Conservation (phyloP, 2,797 vertebrate genomes). For the Scarus forsteni region DNA sequence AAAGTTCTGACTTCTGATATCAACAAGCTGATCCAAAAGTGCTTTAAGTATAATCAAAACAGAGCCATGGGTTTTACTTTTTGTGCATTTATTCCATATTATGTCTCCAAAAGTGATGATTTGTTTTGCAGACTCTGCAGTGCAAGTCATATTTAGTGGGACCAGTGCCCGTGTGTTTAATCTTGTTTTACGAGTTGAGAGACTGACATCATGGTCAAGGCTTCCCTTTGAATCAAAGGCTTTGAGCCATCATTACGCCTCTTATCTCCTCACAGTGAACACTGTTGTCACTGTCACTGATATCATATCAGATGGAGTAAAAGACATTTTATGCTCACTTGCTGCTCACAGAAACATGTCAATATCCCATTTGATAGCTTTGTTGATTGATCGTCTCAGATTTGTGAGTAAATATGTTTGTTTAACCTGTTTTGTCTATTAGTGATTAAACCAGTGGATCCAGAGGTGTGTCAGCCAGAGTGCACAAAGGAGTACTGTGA, state of each 20-base stretch:
- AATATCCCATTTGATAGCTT: constrained; percentile 10
- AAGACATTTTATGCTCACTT: constrained; percentile 29
- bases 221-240: constrained; percentile 76
- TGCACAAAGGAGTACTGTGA: constrained; percentile 81
- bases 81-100: background rate
- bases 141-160: constrained; percentile 14
- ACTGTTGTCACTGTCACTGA: constrained; percentile 47
- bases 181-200: constrained; percentile 68
- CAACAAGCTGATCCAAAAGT: too few relatives aligned
- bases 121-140: too few relatives aligned
- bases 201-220: constrained; percentile 70
- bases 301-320: constrained; percentile 53
- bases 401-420: background rate
- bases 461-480: constrained; percentile 74
- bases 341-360: constrained; percentile 11
- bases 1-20: too few relatives aligned
- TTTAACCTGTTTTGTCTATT: constrained; percentile 28
- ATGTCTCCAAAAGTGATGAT: too few relatives aligned
- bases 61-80: too few relatives aligned
- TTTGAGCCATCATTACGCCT: constrained; percentile 65
- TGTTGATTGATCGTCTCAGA: background rate
- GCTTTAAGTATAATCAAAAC: too few relatives aligned
- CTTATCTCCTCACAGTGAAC: constrained; percentile 71
- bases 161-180: constrained; percentile 49
- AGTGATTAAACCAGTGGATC: constrained; percentile 72